Percentiles rank a stretch among this genome's conserved stretches.
These are phyloP conservation scores for Delichon dasypus DNA, from an alignment of 2,797 vertebrate genomes.

Conservation along the genomic window DNA sequence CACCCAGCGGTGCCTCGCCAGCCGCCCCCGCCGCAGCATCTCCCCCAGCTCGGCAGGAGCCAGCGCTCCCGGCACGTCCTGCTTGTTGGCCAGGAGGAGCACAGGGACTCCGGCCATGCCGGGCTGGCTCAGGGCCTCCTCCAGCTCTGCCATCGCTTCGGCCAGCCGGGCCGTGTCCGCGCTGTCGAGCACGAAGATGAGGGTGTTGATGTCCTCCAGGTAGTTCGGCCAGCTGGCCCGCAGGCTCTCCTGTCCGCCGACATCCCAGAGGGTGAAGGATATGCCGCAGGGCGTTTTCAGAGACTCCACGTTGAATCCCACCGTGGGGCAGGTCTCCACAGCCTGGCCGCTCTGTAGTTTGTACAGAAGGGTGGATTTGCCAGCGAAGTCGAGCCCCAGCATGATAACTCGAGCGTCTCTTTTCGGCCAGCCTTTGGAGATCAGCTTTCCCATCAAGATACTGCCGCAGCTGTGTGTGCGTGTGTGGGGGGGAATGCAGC, in stretches of 20 bases:
- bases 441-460: slow-evolving; percentile 80
- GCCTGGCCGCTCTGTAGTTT: slow-evolving; percentile 72
- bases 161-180: slow-evolving; percentile 72
- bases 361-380: slow-evolving; percentile 90
- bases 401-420: slow-evolving; percentile 81
- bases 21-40: slow-evolving; percentile 63
- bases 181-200: slow-evolving; percentile 90
- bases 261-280: slow-evolving; percentile 85
- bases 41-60: slow-evolving; percentile 74
- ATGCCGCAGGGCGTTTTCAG: slow-evolving; percentile 77
- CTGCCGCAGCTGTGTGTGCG: background rate
- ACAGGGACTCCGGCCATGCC: slow-evolving; percentile 78
- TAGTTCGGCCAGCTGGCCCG: slow-evolving; percentile 84
- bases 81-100: slow-evolving; percentile 91
- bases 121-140: slow-evolving; percentile 74
- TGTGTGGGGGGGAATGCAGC: background rate
- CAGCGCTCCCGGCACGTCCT: slow-evolving; percentile 79
- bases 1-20: slow-evolving; percentile 75
- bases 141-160: slow-evolving; percentile 77
- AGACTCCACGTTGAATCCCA: slow-evolving; percentile 89
- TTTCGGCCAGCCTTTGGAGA: slow-evolving; percentile 74
- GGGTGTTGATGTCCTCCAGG: slow-evolving; percentile 77
- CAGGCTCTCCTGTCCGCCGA: slow-evolving; percentile 85
- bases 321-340: slow-evolving; percentile 83
- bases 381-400: slow-evolving; percentile 86